phyloP scores from a whole-genome alignment of 2,888 invertebrate genomes.

The Noctua pronuba region DNA sequence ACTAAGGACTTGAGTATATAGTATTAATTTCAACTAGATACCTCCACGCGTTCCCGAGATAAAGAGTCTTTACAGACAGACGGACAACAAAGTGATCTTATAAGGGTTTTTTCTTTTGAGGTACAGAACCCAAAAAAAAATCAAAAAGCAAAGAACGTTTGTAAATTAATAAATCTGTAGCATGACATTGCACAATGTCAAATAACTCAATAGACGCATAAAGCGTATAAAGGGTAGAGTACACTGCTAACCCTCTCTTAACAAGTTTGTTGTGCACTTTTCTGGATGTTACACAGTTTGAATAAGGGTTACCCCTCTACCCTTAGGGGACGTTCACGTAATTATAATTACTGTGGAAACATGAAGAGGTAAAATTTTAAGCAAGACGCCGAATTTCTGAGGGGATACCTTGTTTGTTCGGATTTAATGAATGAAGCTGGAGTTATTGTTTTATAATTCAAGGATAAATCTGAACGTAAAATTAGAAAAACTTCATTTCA shows the following conservation, averaged over 20 bases:
- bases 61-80: no score
- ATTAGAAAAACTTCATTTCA: neutral
- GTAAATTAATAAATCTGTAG: conserved; percentile 22
- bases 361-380: conserved; percentile 51
- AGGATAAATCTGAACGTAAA: neutral
- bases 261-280: conserved; percentile 63
- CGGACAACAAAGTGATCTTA: no score
- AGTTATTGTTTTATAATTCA: neutral
- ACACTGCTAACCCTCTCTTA: conserved; percentile 21
- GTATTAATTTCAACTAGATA: no score
- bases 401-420: conserved; percentile 7
- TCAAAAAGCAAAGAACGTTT: neutral
- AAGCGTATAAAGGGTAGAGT: conserved; percentile 9
- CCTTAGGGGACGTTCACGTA: conserved; percentile 49
- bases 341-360: conserved; percentile 67
- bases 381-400: conserved; percentile 11
- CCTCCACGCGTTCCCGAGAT: no score
- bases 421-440: conserved; percentile 6
- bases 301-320: conserved; percentile 70
- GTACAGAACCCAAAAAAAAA: neutral
- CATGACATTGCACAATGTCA: conserved; percentile 11
- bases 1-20: no score
- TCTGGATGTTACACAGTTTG: conserved; percentile 66
- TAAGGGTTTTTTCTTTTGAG: no score
- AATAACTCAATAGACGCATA: conserved; percentile 16